These are phyloP conservation scores for Phymastichus coffea DNA, from an alignment of 1,140 invertebrate species.

Conservation along the genomic window DNA sequence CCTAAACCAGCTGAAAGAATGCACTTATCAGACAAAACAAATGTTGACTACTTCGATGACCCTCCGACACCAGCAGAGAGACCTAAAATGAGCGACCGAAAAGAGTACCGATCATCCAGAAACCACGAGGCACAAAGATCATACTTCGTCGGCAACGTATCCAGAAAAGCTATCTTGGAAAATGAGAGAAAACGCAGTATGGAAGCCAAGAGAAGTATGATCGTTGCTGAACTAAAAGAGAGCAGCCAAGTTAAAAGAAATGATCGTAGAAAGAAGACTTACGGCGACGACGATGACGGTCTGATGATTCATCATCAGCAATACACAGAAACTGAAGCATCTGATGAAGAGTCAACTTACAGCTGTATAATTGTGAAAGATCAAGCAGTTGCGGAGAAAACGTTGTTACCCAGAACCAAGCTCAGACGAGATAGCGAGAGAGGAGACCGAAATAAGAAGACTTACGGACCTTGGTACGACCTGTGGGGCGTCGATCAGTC, in stretches of 20 bases:
- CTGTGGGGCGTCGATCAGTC: slow-evolving; percentile 72
- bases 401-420: slow-evolving; percentile 71
- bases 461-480: slow-evolving; percentile 86
- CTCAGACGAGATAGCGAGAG: slow-evolving; percentile 58
- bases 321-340: slow-evolving; percentile 57
- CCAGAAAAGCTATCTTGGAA: slow-evolving; percentile 57
- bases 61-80: slow-evolving; percentile 50
- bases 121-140: slow-evolving; percentile 29
- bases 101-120: slow-evolving; percentile 54
- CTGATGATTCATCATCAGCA: slow-evolving; percentile 41
- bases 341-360: slow-evolving; percentile 65
- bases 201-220: slow-evolving; percentile 51
- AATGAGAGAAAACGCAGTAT: slow-evolving; percentile 62
- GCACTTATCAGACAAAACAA: slow-evolving; percentile 45
- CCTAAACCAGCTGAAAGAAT: slow-evolving; percentile 52
- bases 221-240: slow-evolving; percentile 51
- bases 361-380: slow-evolving; percentile 59
- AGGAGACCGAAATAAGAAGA: slow-evolving; percentile 57
- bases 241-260: slow-evolving; percentile 58
- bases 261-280: slow-evolving; percentile 58
- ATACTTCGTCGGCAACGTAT: slow-evolving; percentile 53
- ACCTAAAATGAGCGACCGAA: slow-evolving; percentile 56
- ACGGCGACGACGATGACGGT: slow-evolving; percentile 58
- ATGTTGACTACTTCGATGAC: slow-evolving; percentile 46
- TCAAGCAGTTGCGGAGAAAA: slow-evolving; percentile 56